These are phyloP conservation scores for Acinonyx jubatus DNA, from an alignment of 2,113 vertebrate genomes.

Conservation along the genomic window DNA sequence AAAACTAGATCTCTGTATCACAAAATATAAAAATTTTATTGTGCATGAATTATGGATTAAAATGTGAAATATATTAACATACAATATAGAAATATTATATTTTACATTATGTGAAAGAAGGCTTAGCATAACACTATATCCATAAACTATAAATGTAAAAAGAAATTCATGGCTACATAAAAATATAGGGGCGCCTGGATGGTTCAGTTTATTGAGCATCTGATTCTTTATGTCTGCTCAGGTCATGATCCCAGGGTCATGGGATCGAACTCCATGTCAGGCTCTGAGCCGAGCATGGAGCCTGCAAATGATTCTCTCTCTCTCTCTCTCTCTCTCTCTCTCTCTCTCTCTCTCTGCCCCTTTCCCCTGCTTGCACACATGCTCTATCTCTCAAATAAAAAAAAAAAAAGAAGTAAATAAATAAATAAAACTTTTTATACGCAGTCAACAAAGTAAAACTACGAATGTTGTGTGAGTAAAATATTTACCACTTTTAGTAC, in stretches of 20 bases:
- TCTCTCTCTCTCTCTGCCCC: too few relatives aligned
- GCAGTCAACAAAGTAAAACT: not conserved
- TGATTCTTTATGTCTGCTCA: too few relatives aligned
- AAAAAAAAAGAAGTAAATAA: too few relatives aligned
- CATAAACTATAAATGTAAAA: not conserved
- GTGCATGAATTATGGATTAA: not conserved
- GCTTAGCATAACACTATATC: not conserved
- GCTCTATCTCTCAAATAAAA: too few relatives aligned
- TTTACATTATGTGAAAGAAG: not conserved
- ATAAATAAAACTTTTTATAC: not conserved
- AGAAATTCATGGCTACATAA: not conserved
- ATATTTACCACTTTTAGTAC: not conserved
- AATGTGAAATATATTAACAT: not conserved
- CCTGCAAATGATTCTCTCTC: too few relatives aligned
- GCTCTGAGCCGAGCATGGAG: too few relatives aligned
- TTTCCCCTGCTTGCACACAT: too few relatives aligned
- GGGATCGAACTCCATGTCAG: too few relatives aligned
- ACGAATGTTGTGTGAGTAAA: not conserved
- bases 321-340: too few relatives aligned
- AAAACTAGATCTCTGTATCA: not conserved
- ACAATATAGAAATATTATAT: not conserved
- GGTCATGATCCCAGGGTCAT: too few relatives aligned
- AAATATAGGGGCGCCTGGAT: not conserved
- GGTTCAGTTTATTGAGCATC: too few relatives aligned
- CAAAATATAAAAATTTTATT: not conserved